phyloP scores from a whole-genome alignment of 2,113 vertebrate species.

The Gasterosteus nipponicus region DNA sequence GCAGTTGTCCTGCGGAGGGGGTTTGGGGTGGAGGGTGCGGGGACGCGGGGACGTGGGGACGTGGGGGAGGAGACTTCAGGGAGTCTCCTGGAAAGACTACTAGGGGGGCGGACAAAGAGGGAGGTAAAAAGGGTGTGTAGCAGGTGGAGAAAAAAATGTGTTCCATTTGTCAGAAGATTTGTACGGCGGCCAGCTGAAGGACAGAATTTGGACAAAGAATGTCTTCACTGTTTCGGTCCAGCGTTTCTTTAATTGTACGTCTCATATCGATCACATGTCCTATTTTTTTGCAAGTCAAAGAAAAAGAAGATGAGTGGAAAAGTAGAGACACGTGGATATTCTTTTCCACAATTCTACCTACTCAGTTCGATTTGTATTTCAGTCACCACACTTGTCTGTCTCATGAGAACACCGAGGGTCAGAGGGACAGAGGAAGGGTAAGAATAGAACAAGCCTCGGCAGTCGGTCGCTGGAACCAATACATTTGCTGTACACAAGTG shows the following conservation, averaged over 20 bases:
- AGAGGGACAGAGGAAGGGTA: slow-evolving; percentile 50
- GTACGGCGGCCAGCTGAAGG: slow-evolving; percentile 41
- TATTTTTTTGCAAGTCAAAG: slow-evolving; percentile 8
- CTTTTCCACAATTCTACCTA: neutral
- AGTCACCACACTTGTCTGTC: neutral
- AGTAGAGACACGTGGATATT: neutral
- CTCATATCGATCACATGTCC: neutral
- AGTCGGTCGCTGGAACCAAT: slow-evolving; percentile 47
- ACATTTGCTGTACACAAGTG: slow-evolving; percentile 33
- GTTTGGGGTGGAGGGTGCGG: neutral
- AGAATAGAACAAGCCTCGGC: slow-evolving; percentile 60
- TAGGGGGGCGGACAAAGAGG: slow-evolving; percentile 45
- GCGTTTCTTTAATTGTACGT: neutral
- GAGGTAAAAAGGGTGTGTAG: slow-evolving; percentile 54
- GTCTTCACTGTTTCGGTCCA: neutral
- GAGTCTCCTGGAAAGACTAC: slow-evolving; percentile 4
- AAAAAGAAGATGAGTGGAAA: neutral
- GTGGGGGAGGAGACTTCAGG: slow-evolving; percentile 18
- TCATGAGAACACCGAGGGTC: slow-evolving; percentile 38
- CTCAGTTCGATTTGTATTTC: slow-evolving; percentile 14
- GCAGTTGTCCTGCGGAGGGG: slow-evolving; percentile 59
- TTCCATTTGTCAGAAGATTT: slow-evolving; percentile 43
- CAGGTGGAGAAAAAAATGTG: slow-evolving; percentile 69
- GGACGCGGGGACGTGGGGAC: slow-evolving; percentile 49
- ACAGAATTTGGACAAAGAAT: slow-evolving; percentile 30